Conservation (phyloP, 2,888 invertebrate genomes). For the Xestobium rufovillosum region DNA sequence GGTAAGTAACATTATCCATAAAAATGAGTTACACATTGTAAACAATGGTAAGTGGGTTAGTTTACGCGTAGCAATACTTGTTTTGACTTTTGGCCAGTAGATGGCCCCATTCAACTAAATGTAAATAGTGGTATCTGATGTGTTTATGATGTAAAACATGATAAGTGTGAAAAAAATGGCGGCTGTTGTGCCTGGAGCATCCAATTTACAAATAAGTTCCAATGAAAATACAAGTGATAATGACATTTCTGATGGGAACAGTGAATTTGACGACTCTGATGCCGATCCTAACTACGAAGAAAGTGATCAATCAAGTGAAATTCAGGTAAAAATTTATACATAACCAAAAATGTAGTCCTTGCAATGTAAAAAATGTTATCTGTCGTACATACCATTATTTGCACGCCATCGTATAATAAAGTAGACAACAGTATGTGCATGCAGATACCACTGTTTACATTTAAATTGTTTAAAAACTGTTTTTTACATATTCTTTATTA, state of each 20-base stretch:
- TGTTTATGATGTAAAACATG: slow-evolving; percentile 2
- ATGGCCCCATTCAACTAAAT: background rate
- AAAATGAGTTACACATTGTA: background rate
- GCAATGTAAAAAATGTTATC: slow-evolving; percentile 1
- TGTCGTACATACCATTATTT: slow-evolving; percentile 1
- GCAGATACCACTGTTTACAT: slow-evolving; percentile 3
- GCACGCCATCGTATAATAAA: background rate
- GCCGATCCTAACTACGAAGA: background rate
- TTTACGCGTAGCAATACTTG: background rate
- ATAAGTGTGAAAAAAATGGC: background rate
- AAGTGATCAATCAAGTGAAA: background rate
- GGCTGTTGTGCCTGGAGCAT: background rate
- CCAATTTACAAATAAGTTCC: background rate
- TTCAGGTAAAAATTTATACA: slow-evolving; percentile 3
- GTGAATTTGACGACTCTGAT: background rate
- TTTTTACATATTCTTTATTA: background rate
- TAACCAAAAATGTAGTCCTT: background rate
- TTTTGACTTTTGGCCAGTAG: background rate
- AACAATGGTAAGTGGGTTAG: background rate
- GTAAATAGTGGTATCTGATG: slow-evolving; percentile 1
- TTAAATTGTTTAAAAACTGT: background rate
- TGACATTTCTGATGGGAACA: background rate
- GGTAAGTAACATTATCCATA: background rate
- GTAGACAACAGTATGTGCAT: slow-evolving; percentile 1
- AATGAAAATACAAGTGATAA: background rate